Evolutionary conservation across 2,113 vertebrate genomes (phyloP).

Genomic region (Ophthalmolycus amberensis): DNA sequence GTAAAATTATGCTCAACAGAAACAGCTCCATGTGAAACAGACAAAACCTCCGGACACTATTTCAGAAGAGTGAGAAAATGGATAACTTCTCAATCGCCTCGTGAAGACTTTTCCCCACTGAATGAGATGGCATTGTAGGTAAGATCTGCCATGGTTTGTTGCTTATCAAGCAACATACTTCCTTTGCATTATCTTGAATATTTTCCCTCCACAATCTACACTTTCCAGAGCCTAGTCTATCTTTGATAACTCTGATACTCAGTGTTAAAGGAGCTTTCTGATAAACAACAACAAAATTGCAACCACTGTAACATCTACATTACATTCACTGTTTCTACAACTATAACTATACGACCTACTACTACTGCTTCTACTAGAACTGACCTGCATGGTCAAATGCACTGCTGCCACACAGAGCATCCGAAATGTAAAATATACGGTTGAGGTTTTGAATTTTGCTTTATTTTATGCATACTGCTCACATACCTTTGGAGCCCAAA

Average conservation of each 20-base stretch:
- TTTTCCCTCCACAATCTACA: slow-evolving; percentile 26
- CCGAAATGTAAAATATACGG: neutral
- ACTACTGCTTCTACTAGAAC: neutral
- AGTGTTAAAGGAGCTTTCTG: slow-evolving; percentile 8
- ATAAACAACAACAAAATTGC: neutral
- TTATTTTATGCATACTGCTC: neutral
- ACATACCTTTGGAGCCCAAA: neutral
- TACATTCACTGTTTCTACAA: neutral
- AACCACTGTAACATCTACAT: slow-evolving; percentile 8
- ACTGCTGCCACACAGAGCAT: neutral
- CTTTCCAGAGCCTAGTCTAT: slow-evolving; percentile 27
- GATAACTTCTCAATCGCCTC: slow-evolving; percentile 25
- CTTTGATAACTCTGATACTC: slow-evolving; percentile 13
- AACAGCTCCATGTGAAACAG: slow-evolving; percentile 69
- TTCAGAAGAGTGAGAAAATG: slow-evolving; percentile 58
- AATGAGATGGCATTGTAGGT: slow-evolving; percentile 65
- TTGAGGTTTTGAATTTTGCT: neutral
- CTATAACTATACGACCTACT: neutral
- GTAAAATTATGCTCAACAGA: slow-evolving; percentile 77
- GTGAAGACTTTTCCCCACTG: slow-evolving; percentile 19
- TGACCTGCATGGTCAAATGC: neutral
- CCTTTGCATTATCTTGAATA: slow-evolving; percentile 31
- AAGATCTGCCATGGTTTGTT: slow-evolving; percentile 41
- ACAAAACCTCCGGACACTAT: slow-evolving; percentile 30
- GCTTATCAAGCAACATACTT: slow-evolving; percentile 3